These are phyloP conservation scores for Tinamus guttatus DNA, from an alignment of 2,113 vertebrate species.

Conservation along the genomic window DNA sequence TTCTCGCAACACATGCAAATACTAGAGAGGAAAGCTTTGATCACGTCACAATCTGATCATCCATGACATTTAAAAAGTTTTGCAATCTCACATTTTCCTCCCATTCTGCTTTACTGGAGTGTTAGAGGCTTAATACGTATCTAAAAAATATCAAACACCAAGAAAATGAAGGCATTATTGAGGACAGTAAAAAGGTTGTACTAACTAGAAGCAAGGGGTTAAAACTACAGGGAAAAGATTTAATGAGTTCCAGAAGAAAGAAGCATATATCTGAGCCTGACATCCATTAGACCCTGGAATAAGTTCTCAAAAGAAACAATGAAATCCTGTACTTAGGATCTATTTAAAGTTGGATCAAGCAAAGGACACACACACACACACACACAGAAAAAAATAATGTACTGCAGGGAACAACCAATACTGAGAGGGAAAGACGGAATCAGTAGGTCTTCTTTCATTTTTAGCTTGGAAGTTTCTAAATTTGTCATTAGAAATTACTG, in stretches of 20 bases:
- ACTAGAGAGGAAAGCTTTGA: background rate
- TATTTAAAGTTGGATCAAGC: background rate
- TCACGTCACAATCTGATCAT: background rate
- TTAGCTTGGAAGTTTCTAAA: background rate
- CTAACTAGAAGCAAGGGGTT: background rate
- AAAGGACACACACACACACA: background rate
- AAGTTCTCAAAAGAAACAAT: conserved; percentile 27
- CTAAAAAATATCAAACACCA: background rate
- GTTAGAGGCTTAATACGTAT: background rate
- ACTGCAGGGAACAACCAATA: background rate
- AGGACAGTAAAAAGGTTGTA: background rate
- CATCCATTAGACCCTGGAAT: background rate
- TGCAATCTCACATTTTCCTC: background rate
- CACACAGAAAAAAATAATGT: background rate
- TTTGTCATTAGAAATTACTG: background rate
- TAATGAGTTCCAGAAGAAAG: conserved; percentile 5
- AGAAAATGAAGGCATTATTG: background rate
- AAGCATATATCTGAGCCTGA: background rate
- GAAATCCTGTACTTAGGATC: background rate
- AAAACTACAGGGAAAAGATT: background rate
- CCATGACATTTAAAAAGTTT: background rate
- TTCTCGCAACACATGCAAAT: rapidly evolving
- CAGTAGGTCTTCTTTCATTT: background rate
- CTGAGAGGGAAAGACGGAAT: background rate
- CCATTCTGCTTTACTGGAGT: background rate